These are phyloP conservation scores for Liopterus haemorrhoidalis DNA, from an alignment of 2,888 invertebrate species.

Conservation along the genomic window DNA sequence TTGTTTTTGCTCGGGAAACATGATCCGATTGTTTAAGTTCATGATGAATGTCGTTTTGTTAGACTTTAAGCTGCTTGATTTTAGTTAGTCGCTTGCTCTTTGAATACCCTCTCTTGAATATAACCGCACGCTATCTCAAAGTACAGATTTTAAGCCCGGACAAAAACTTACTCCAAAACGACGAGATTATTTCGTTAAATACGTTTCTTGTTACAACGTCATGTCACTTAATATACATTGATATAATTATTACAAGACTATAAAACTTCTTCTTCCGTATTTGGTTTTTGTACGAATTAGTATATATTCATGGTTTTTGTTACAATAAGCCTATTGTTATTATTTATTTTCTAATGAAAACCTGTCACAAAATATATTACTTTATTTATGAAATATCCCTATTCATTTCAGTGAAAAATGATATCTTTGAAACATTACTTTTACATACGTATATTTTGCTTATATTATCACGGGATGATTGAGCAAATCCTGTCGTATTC, in stretches of 20 bases:
- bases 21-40: slow-evolving; percentile 17
- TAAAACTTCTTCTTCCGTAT: too few species aligned
- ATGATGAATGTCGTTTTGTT: slow-evolving; percentile 8
- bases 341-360: too few species aligned
- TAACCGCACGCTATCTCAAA: slow-evolving; percentile 10
- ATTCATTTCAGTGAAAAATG: too few species aligned
- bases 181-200: slow-evolving; percentile 20
- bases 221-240: slow-evolving; percentile 8
- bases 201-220: slow-evolving; percentile 8
- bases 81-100: slow-evolving; percentile 16
- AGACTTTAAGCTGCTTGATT: background rate
- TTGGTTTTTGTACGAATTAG: too few species aligned
- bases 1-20: slow-evolving; percentile 11
- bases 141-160: slow-evolving; percentile 10
- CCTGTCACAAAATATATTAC: too few species aligned
- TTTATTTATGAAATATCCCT: too few species aligned
- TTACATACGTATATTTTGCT: too few species aligned
- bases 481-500: too few species aligned
- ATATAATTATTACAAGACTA: slow-evolving; percentile 19
- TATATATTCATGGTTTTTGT: too few species aligned
- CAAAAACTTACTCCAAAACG: slow-evolving; percentile 14
- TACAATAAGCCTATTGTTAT: too few species aligned
- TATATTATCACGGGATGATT: too few species aligned
- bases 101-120: slow-evolving; percentile 1
- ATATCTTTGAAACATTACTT: too few species aligned